A percentile compares a stretch with the other conserved stretches of the same genome.
Evolutionary conservation across 1,140 invertebrate genomes (phyloP).

Genomic region (Hypothenemus hampei): DNA sequence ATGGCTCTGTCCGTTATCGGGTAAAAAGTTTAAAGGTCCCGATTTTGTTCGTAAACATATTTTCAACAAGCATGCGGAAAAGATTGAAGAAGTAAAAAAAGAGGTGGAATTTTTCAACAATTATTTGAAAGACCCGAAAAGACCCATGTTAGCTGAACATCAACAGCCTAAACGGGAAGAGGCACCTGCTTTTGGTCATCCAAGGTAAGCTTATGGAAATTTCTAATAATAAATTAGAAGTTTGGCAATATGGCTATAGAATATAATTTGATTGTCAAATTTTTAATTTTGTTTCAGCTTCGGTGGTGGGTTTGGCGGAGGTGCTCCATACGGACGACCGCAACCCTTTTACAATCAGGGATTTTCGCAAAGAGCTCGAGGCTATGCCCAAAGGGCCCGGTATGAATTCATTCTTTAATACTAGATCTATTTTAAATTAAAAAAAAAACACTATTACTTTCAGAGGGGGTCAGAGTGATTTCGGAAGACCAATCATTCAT

Average conservation of each 20-base stretch:
- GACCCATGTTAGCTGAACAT: slow-evolving; percentile 89
- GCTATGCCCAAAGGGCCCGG: slow-evolving; percentile 39
- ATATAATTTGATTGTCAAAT: too few species aligned
- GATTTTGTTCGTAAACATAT: slow-evolving; percentile 99
- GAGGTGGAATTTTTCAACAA: slow-evolving; percentile 98
- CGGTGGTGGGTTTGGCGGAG: slow-evolving; percentile 41
- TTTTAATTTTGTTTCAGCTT: not conserved
- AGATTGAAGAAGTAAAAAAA: slow-evolving; percentile 93
- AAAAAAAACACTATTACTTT: too few species aligned
- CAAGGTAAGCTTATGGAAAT: slow-evolving; percentile 43
- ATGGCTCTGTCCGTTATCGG: slow-evolving; percentile 96
- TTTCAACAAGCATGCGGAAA: slow-evolving; percentile 94
- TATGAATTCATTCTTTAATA: slow-evolving; percentile 41
- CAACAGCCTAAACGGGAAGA: slow-evolving; percentile 53
- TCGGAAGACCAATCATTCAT: slow-evolving; percentile 74
- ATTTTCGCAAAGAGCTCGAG: slow-evolving; percentile 39
- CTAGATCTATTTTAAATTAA: not conserved
- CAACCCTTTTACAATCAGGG: slow-evolving; percentile 48
- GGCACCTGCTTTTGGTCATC: slow-evolving; percentile 48
- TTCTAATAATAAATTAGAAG: slow-evolving; percentile 14
- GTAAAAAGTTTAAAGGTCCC: slow-evolving; percentile 98
- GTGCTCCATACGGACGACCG: slow-evolving; percentile 36
- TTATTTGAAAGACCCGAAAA: slow-evolving; percentile 90
- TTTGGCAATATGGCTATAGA: too few species aligned
- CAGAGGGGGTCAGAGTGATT: slow-evolving; percentile 60